Conservation (phyloP, 2,113 vertebrate species). For the Microcebus griseorufus region DNA sequence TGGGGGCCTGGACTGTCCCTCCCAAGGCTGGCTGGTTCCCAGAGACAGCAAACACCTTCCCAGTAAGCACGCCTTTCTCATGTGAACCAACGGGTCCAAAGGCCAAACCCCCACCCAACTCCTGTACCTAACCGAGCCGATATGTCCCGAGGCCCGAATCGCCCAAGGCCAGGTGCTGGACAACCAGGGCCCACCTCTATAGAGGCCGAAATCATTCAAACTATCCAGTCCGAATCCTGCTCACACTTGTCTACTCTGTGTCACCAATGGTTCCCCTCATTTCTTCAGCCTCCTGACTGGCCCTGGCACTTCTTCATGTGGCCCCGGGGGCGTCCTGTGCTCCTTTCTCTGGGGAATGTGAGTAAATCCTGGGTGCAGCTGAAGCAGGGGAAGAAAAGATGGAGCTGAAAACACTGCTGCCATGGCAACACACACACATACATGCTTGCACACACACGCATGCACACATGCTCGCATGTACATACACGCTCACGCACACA, state of each 20-base stretch:
- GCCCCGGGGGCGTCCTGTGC: no score
- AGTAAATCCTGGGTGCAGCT: neutral
- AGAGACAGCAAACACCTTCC: no score
- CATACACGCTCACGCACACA: no score
- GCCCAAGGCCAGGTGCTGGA: neutral
- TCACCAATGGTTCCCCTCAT: neutral
- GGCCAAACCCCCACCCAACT: neutral
- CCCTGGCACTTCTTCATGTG: neutral
- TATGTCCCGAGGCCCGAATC: neutral
- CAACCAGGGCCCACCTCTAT: neutral
- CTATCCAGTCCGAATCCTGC: accelerated
- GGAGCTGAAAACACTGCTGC: neutral
- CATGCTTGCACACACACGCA: no score
- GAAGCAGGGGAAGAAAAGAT: neutral
- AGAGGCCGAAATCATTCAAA: neutral
- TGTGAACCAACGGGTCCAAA: neutral
- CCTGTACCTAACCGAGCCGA: neutral
- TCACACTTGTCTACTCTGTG: neutral
- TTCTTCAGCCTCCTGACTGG: no score
- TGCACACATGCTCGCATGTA: accelerated
- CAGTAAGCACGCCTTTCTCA: neutral
- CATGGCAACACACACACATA: accelerated
- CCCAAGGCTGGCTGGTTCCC: neutral
- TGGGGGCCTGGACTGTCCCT: neutral
- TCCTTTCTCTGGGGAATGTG: neutral